phyloP scores from a whole-genome alignment of 2,113 vertebrate genomes.

The Datnioides undecimradiatus region DNA sequence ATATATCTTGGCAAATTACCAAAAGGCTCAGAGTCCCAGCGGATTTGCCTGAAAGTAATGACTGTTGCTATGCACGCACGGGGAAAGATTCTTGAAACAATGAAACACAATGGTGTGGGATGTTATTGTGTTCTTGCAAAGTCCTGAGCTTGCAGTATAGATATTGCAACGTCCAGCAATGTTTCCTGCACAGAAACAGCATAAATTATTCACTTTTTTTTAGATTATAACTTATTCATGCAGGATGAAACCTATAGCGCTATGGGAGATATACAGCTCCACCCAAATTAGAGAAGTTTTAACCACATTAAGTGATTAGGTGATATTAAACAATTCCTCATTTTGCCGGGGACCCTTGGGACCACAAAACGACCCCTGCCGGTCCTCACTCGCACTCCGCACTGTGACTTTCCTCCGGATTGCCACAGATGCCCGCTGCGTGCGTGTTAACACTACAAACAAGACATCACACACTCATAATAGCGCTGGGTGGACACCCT shows the following conservation, averaged over 20 bases:
- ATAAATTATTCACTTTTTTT: conserved; percentile 16
- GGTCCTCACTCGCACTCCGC: not conserved
- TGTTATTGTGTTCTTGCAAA: not conserved
- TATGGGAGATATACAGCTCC: no score
- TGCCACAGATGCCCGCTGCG: conserved; percentile 1
- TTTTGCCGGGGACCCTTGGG: not conserved
- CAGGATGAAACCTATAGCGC: not conserved
- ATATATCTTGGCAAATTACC: not conserved
- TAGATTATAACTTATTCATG: not conserved
- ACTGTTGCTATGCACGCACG: conserved; percentile 20
- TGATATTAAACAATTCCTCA: not conserved
- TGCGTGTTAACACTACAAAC: not conserved
- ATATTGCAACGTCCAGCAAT: not conserved
- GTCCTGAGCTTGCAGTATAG: conserved; percentile 9
- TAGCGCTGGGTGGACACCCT: not conserved
- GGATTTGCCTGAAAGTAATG: conserved; percentile 20
- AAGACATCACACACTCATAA: not conserved
- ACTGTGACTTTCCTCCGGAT: not conserved
- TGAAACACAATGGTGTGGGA: conserved; percentile 5
- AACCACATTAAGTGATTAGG: not conserved
- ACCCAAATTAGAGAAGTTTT: not conserved
- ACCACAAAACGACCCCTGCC: not conserved
- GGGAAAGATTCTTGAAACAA: conserved; percentile 29
- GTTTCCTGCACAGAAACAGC: conserved; percentile 9
- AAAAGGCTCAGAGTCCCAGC: conserved; percentile 3